Conservation (phyloP, 2,113 vertebrate genomes). For the Chiloscyllium plagiosum region DNA sequence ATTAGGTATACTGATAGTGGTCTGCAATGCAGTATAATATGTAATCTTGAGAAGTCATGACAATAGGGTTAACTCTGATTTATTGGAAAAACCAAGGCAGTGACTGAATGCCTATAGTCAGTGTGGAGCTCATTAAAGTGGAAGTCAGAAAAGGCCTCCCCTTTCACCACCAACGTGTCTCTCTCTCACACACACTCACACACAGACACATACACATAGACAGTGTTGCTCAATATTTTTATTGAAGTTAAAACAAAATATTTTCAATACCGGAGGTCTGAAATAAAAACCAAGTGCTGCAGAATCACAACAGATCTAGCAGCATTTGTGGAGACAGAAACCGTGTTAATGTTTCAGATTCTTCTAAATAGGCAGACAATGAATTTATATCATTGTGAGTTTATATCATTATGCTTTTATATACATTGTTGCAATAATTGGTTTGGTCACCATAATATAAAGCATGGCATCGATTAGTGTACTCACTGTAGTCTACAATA, state of each 20-base stretch:
- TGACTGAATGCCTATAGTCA: background rate
- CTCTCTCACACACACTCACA: no score
- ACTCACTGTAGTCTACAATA: background rate
- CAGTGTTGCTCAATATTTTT: no score
- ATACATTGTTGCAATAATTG: background rate
- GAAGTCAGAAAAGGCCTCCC: background rate
- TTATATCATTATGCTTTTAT: background rate
- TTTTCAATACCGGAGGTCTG: no score
- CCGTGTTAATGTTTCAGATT: background rate
- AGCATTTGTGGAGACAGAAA: background rate
- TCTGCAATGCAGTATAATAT: background rate
- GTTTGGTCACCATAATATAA: background rate
- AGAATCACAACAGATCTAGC: background rate
- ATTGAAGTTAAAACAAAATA: no score
- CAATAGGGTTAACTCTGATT: background rate
- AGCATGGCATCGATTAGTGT: background rate
- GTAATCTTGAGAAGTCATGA: background rate
- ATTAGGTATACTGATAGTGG: background rate
- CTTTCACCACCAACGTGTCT: background rate
- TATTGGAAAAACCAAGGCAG: background rate
- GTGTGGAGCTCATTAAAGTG: background rate
- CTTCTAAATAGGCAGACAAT: background rate
- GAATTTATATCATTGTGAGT: background rate
- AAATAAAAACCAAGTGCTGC: background rate
- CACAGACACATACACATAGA: no score